Evolutionary conservation across 2,113 vertebrate genomes (phyloP), one percentile per base, ranked within the genome.

Genomic region (Crotalus helleri): DNA sequence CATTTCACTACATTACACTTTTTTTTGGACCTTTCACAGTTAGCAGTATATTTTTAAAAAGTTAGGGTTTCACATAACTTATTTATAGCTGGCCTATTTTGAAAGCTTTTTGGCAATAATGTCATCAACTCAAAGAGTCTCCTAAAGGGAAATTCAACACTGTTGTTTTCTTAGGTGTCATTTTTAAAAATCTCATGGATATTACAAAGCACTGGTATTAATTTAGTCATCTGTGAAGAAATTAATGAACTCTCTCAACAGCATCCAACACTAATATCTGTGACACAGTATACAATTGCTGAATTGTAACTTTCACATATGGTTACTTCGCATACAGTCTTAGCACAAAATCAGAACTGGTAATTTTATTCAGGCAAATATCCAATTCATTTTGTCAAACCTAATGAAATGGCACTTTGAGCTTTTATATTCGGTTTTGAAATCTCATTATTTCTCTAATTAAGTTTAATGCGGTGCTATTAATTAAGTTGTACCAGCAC

Each of bases 241-340:
- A 74, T 92, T 92, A 88, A 88, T 92, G 86, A 88, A 59, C n/a
- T 33, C 33, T 49, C 26, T 53, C n/a, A 92, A 33, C n/a, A 54
- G 46, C 23, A 88, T 29, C 91, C 53, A 51, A 59, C 21, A 87
- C 11, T 39, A 88, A 64, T 54, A 92, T 51, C 21, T 86, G 26
- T 88, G 61, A 92, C 86, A 88, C 24, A 44, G 51, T 69, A 69
- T 54, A 51, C 39, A 91, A n/a, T 39, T 88, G 86, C 87, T 92
- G 49, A 57, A 54, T 92, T 92, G 39, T 92, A 69, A 33, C 46
- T 39, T 81, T 44, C 74, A 39, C 74, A 81, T 26, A 33, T 21
- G 2, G 0, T 12, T 81, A n/a, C 51, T 54, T 91, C 13, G 0
- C 11, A 54, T 6, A 51, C 12, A 81, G 3, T n/a, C 29, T 81